Conservation (phyloP, 2,113 vertebrate species). For the Saguinus imperator region DNA sequence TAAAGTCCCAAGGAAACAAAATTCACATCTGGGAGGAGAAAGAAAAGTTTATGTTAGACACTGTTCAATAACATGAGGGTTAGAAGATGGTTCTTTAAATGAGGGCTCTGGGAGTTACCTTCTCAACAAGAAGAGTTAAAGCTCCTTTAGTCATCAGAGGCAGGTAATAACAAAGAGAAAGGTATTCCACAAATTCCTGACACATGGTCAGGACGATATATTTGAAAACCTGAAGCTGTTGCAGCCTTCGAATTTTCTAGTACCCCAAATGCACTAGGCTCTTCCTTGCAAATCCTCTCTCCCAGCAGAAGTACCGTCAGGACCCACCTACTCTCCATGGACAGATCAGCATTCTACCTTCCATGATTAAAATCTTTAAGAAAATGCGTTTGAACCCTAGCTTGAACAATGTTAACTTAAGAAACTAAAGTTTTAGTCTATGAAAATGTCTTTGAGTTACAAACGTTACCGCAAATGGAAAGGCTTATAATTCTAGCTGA, state of each 20-base stretch:
- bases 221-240: slow-evolving; percentile 24
- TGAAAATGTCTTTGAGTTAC: slow-evolving; percentile 17
- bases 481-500: background rate
- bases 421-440: slow-evolving; percentile 9
- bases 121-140: background rate
- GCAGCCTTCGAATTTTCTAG: background rate
- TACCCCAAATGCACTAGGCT: background rate
- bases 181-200: background rate
- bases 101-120: background rate
- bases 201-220: background rate
- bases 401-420: slow-evolving; percentile 14
- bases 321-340: background rate
- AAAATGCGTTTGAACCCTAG: background rate
- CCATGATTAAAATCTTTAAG: background rate
- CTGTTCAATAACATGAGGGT: background rate
- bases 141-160: background rate
- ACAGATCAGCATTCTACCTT: background rate
- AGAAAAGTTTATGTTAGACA: background rate
- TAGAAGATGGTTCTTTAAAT: background rate
- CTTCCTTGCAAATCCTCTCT: background rate
- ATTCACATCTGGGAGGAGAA: background rate
- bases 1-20: slow-evolving; percentile 2
- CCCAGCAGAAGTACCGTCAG: background rate
- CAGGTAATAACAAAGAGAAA: background rate
- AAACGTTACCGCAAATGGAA: background rate